phyloP scores from a whole-genome alignment of 2,797 vertebrate genomes.

The Phoebastria nigripes region DNA sequence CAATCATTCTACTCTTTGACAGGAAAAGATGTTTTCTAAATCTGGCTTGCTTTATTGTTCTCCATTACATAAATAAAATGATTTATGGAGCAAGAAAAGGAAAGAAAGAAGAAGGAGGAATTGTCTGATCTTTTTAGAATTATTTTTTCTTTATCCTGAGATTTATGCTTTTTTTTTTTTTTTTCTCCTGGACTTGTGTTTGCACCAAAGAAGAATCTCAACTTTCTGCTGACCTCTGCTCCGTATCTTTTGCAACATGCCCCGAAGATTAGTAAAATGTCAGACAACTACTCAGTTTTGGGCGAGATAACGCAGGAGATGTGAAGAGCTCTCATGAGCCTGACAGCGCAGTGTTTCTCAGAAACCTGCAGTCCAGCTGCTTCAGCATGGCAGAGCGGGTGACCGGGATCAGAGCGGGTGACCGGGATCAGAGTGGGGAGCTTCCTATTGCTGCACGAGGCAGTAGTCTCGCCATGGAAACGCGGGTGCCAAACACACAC shows the following conservation, averaged over 20 bases:
- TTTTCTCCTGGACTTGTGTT: not conserved
- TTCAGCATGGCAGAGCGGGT: not conserved
- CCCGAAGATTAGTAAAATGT: not conserved
- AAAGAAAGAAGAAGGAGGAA: not conserved
- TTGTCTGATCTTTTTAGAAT: not conserved
- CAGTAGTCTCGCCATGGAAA: constrained; percentile 11
- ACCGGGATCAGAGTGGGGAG: not conserved
- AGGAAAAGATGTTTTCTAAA: constrained; percentile 53
- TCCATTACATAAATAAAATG: constrained; percentile 57
- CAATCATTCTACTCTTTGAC: constrained; percentile 47
- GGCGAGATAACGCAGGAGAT: not conserved
- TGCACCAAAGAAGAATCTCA: not conserved
- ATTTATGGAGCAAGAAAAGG: constrained; percentile 49
- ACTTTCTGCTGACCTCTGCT: not conserved
- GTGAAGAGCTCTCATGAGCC: not conserved
- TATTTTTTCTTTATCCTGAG: not conserved
- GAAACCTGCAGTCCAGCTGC: not conserved
- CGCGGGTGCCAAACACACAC: not conserved
- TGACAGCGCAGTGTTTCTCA: not conserved
- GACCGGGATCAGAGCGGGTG: not conserved
- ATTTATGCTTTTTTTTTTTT: not conserved
- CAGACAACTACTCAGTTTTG: not conserved
- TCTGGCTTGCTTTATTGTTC: constrained; percentile 42
- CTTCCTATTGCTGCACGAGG: not conserved
- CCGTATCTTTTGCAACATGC: not conserved